These are phyloP conservation scores for Archips crataeganus DNA, from an alignment of 2,888 invertebrate species.

Conservation along the genomic window DNA sequence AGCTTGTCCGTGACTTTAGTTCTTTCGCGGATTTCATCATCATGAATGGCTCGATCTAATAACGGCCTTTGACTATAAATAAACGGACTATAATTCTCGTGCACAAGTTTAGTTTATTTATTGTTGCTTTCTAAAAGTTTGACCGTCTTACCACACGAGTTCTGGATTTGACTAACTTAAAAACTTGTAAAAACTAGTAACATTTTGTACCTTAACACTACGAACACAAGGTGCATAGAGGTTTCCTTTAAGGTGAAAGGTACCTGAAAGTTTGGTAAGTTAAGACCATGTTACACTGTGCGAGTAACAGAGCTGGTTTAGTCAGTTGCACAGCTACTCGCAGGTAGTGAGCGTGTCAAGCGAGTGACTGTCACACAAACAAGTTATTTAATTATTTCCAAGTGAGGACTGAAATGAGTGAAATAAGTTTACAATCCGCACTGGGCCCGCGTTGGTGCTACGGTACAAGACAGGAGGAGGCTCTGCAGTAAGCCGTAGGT, in stretches of 20 bases:
- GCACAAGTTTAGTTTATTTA: not conserved
- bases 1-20: too few relatives aligned
- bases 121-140: not conserved
- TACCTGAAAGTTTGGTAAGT: not conserved
- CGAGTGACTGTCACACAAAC: too few relatives aligned
- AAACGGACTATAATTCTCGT: too few relatives aligned
- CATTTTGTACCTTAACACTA: not conserved
- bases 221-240: not conserved
- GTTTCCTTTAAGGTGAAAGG: not conserved
- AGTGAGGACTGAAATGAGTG: too few relatives aligned
- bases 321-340: not conserved
- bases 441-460: too few relatives aligned
- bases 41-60: too few relatives aligned
- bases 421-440: too few relatives aligned
- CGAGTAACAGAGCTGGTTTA: not conserved
- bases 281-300: not conserved
- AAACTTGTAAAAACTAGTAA: not conserved
- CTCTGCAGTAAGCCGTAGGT: too few relatives aligned
- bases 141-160: not conserved
- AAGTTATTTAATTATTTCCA: too few relatives aligned
- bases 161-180: conserved; percentile 3
- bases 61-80: too few relatives aligned
- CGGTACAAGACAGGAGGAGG: too few relatives aligned
- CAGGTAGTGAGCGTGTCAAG: not conserved
- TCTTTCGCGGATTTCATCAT: too few relatives aligned